Conservation (phyloP, 2,888 invertebrate species). For the Lochmaea crataegi region DNA sequence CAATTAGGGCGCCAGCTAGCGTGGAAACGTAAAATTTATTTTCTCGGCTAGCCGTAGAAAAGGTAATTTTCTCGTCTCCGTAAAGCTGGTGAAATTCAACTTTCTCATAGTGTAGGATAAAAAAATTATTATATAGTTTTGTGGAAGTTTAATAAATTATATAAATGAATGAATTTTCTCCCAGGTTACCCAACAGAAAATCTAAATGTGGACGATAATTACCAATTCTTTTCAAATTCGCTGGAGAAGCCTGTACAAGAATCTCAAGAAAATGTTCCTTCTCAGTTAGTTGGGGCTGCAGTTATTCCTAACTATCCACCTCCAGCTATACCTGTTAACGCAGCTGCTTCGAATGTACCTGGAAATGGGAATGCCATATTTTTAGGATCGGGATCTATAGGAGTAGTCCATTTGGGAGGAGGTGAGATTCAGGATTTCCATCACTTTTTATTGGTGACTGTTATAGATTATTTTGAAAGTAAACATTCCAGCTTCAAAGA, state of each 20-base stretch:
- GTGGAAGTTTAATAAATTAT: too few species aligned
- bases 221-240: conserved; percentile 46
- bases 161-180: background rate
- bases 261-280: conserved; percentile 53
- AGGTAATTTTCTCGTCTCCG: too few species aligned
- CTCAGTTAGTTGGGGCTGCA: conserved; percentile 54
- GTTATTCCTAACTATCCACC: conserved; percentile 54
- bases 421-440: conserved; percentile 41
- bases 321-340: conserved; percentile 57
- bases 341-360: conserved; percentile 56
- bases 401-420: conserved; percentile 60
- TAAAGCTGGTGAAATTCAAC: too few species aligned
- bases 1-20: too few species aligned
- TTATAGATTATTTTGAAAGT: too few species aligned
- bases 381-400: conserved; percentile 60
- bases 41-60: too few species aligned
- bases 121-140: too few species aligned
- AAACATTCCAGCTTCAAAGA: too few species aligned
- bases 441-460: too few species aligned
- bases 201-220: background rate
- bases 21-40: too few species aligned
- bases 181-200: conserved; percentile 22
- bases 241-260: conserved; percentile 58
- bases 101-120: too few species aligned
- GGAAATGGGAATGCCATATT: conserved; percentile 56